These are phyloP conservation scores for Heliconius hewitsoni DNA, from an alignment of 1,140 invertebrate genomes.

Conservation along the genomic window DNA sequence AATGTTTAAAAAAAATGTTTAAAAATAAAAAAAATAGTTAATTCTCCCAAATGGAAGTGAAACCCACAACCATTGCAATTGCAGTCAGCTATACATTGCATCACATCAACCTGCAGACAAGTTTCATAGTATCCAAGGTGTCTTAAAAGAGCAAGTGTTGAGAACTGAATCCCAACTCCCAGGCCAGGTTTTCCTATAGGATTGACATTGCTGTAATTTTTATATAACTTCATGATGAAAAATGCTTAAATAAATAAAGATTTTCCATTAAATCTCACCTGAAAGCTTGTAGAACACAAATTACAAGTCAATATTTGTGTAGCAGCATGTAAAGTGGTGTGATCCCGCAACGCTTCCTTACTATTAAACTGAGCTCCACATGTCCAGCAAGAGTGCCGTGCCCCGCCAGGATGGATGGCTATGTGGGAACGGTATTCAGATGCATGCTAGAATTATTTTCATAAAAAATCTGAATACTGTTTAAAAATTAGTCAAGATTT, in stretches of 20 bases:
- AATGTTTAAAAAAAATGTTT: too few relatives aligned
- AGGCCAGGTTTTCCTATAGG: too few relatives aligned
- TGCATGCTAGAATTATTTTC: slow-evolving; percentile 45
- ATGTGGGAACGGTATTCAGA: slow-evolving; percentile 58
- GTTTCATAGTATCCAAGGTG: too few relatives aligned
- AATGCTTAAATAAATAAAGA: too few relatives aligned
- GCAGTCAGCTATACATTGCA: too few relatives aligned
- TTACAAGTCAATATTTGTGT: slow-evolving; percentile 5
- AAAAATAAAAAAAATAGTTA: too few relatives aligned
- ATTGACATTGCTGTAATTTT: not conserved
- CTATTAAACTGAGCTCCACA: slow-evolving; percentile 66
- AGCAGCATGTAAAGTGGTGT: slow-evolving; percentile 44
- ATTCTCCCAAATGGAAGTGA: too few relatives aligned
- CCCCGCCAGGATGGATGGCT: slow-evolving; percentile 46
- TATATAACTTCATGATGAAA: not conserved
- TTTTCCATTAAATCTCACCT: slow-evolving; percentile 36
- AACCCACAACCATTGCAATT: too few relatives aligned
- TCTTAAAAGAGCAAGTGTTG: too few relatives aligned
- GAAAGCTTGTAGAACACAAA: slow-evolving; percentile 30
- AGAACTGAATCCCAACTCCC: too few relatives aligned
- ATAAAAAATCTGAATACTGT: not conserved
- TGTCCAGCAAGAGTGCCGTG: slow-evolving; percentile 69
- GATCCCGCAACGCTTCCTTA: slow-evolving; percentile 48
- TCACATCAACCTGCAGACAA: too few relatives aligned
- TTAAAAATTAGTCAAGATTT: too few relatives aligned